Base-by-base conservation (phyloP, 2,888 invertebrate genomes). In the Drosophila paranaensis region DNA sequence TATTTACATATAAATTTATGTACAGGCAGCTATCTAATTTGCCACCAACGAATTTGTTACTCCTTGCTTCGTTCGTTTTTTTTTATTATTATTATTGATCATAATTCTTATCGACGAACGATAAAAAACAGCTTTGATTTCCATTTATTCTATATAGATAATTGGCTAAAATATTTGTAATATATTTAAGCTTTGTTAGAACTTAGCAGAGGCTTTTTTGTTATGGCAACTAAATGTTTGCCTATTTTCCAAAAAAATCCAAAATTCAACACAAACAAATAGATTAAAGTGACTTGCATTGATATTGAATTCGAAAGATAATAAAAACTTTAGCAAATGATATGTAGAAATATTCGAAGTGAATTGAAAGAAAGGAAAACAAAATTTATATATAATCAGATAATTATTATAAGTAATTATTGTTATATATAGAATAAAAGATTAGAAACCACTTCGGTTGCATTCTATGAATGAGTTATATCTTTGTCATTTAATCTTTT, bases 81-180 rank as follows among this genome's bases (percentile, higher is more conserved):
- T 5, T 35, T 13, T 4, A 16, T 27, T 11, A n/a, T 33, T 62
- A 25, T 33, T n/a, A 2, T 27, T 4, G n/a, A n/a, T 16, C 11
- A 33, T 61, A 43, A 16, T 56, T 61, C 39, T 55, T 71, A 71
- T 74, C 51, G 14, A 6, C n/a, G 3, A 37, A 25, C 27, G 46
- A 56, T 60, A 60, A 62, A 37, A 64, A 58, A 37, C 1, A 6
- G 27, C 33, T 61, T 43, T 74, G 48, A 70, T 60, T 68, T 62
- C 37, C 45, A 53, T 57, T 46, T 20, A 20, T 33, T 42, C 3
- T 13, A 25, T 5, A 10, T 37, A 60, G 27, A 14, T 37, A 60
- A 45, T 45, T 25, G 45, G 0, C 40, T 4, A 6, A 14, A 6
- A 13, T 20, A 46, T 39, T 46, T 39, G 11, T 10, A 10, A 56